Percentiles rank a stretch among this genome's conserved stretches.
phyloP scores from a whole-genome alignment of 2,113 vertebrate species.

The Vanacampus margaritifer region DNA sequence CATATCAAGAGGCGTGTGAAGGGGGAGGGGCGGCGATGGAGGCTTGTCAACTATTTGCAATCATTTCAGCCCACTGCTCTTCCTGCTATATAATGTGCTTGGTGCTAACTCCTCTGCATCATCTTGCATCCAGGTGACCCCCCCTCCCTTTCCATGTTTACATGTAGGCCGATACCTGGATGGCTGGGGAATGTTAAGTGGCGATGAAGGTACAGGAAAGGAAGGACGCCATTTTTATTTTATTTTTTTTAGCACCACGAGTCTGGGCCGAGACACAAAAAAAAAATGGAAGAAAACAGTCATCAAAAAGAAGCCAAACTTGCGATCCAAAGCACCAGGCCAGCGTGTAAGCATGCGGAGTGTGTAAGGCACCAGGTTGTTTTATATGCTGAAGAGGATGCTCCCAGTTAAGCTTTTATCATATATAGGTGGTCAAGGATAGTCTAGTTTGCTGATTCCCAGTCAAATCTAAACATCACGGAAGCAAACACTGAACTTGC shows the following conservation, averaged over 20 bases:
- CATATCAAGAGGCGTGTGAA: conserved; percentile 37
- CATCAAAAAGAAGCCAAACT: conserved; percentile 58
- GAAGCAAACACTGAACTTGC: conserved; percentile 57
- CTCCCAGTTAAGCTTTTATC: conserved; percentile 65
- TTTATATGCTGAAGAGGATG: conserved; percentile 77
- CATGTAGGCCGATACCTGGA: conserved; percentile 77
- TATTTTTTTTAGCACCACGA: conserved; percentile 60
- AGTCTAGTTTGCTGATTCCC: conserved; percentile 69
- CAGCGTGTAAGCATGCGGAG: conserved; percentile 80
- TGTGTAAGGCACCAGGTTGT: conserved; percentile 82
- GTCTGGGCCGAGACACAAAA: conserved; percentile 52
- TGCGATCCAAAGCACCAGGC: conserved; percentile 78
- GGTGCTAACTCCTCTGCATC: conserved; percentile 59
- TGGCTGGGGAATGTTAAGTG: conserved; percentile 54
- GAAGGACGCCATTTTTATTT: conserved; percentile 41
- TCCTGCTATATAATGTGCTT: conserved; percentile 29
- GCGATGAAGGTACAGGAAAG: conserved; percentile 32
- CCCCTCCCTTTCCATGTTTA: conserved; percentile 75
- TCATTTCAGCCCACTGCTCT: conserved; percentile 31
- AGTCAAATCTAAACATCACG: conserved; percentile 61
- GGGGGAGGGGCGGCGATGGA: conserved; percentile 6
- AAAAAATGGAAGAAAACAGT: conserved; percentile 36
- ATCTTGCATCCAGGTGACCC: conserved; percentile 70
- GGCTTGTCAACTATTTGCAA: conserved; percentile 32
- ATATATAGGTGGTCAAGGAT: conserved; percentile 60